Evolutionary conservation across 2,113 vertebrate species (phyloP).

Genomic region (Thermophis baileyi): DNA sequence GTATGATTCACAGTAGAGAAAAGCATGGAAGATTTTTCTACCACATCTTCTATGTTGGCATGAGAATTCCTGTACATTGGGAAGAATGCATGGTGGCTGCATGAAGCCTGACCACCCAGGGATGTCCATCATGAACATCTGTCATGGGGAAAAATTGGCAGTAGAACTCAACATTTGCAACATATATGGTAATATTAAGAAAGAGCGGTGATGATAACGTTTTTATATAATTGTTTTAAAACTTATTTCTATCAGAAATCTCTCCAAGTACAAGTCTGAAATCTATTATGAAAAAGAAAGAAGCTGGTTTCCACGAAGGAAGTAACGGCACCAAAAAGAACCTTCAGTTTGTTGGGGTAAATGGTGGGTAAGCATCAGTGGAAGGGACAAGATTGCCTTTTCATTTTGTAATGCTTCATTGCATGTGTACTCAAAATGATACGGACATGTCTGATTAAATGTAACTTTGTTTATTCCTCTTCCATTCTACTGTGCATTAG

Average conservation of each 20-base stretch:
- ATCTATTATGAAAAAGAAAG: conserved; percentile 99
- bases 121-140: background rate
- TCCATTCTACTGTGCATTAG: conserved; percentile 36
- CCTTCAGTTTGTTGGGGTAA: conserved; percentile 99
- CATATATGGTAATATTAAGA: conserved; percentile 9
- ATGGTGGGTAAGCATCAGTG: conserved; percentile 94
- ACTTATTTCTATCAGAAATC: conserved; percentile 65
- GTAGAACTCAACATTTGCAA: background rate
- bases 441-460: conserved; percentile 29
- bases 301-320: conserved; percentile 82
- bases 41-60: background rate
- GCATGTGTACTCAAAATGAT: conserved; percentile 17
- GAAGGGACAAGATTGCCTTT: conserved; percentile 53
- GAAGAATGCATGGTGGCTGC: background rate
- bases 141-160: background rate
- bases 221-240: conserved; percentile 66
- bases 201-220: background rate
- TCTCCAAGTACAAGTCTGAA: conserved; percentile 86
- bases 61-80: background rate
- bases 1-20: background rate
- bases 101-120: background rate
- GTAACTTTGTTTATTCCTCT: conserved; percentile 41
- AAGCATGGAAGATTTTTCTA: background rate
- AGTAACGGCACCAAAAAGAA: conserved; percentile 94
- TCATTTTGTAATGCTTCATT: conserved; percentile 2